Evolutionary conservation across 2,888 invertebrate genomes (phyloP).

Genomic region (Myopa testacea): DNA sequence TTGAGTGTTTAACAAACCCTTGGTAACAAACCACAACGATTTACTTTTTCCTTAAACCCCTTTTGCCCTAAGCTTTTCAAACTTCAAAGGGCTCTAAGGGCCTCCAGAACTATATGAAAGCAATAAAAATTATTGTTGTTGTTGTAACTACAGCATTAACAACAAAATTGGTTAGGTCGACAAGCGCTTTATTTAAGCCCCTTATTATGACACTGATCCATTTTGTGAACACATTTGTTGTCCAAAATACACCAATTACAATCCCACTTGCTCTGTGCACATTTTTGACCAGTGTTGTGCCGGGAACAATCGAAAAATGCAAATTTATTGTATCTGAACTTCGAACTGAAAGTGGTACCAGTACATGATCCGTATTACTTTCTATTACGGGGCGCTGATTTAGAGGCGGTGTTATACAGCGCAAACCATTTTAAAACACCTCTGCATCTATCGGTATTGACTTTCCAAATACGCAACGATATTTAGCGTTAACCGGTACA

Average conservation of each 20-base stretch:
- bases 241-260: conserved; percentile 99
- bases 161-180: too few species aligned
- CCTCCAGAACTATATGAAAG: too few species aligned
- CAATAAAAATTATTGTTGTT: too few species aligned
- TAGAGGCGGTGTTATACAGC: conserved; percentile 85
- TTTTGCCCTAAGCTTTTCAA: too few species aligned
- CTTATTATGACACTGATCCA: conserved; percentile 83
- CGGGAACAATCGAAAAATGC: conserved; percentile 84
- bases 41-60: too few species aligned
- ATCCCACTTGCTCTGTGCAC: conserved; percentile 92
- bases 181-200: too few species aligned
- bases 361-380: conserved; percentile 83
- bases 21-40: too few species aligned
- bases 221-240: conserved; percentile 92
- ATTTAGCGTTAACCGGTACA: conserved; percentile 90
- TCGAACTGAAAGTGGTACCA: conserved; percentile 88
- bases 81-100: too few species aligned
- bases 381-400: conserved; percentile 81
- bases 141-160: too few species aligned
- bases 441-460: conserved; percentile 90
- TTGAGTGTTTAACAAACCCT: too few species aligned
- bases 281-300: conserved; percentile 74
- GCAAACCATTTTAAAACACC: conserved; percentile 84
- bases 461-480: conserved; percentile 90
- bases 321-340: conserved; percentile 91